These are phyloP conservation scores for Coracias cyanogaster DNA, from an alignment of 2,797 vertebrate genomes.

Conservation along the genomic window DNA sequence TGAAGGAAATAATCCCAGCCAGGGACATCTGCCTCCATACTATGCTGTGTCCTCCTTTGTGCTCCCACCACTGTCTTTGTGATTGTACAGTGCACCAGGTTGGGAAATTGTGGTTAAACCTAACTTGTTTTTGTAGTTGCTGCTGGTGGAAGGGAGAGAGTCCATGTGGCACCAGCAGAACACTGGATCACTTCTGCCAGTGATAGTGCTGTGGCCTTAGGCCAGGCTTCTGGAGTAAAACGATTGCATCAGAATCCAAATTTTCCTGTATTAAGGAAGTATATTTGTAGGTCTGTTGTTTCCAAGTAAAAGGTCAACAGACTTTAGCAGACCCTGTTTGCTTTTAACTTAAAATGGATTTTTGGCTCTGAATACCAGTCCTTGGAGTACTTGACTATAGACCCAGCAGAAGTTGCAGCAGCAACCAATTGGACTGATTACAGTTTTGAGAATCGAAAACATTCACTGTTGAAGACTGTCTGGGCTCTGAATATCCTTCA, in stretches of 20 bases:
- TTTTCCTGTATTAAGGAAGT: background rate
- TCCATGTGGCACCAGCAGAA: background rate
- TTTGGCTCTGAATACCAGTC: background rate
- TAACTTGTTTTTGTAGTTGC: background rate
- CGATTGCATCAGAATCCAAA: background rate
- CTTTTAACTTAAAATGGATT: background rate
- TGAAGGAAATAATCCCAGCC: background rate
- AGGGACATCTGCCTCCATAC: background rate
- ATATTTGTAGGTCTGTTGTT: background rate
- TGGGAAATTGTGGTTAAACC: background rate
- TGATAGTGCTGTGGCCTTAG: background rate
- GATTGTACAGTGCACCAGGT: background rate
- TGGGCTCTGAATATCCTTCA: conserved; percentile 43
- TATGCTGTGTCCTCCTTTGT: background rate
- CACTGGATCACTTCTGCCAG: background rate
- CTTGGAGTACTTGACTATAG: conserved; percentile 46
- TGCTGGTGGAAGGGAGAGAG: background rate
- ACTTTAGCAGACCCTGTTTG: background rate
- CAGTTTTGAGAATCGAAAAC: background rate
- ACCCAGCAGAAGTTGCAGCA: conserved; percentile 11
- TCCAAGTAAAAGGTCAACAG: conserved; percentile 1
- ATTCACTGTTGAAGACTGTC: background rate
- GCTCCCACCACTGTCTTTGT: background rate
- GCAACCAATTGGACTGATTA: background rate
- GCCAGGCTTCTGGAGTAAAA: background rate